Percentiles rank a stretch among this genome's conserved stretches.
These are phyloP conservation scores for Congeria kusceri DNA, from an alignment of 2,888 invertebrate species.

Conservation along the genomic window DNA sequence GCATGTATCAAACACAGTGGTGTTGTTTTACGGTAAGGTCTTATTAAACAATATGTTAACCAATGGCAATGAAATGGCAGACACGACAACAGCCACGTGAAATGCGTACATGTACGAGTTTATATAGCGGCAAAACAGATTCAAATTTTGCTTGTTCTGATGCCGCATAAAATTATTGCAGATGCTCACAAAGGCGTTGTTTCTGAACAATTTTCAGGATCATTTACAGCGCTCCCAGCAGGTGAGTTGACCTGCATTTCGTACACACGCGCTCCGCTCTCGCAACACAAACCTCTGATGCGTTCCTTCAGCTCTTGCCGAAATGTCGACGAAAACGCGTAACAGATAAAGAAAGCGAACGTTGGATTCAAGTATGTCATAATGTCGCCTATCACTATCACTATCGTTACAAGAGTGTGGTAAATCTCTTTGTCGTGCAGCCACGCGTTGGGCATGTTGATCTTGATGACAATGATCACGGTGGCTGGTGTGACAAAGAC, in stretches of 20 bases:
- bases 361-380: constrained; percentile 70
- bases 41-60: too few species aligned
- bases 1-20: too few species aligned
- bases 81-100: too few species aligned
- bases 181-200: constrained; percentile 56
- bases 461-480: constrained; percentile 59
- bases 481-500: constrained; percentile 71
- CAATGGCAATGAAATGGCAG: too few species aligned
- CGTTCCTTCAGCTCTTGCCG: constrained; percentile 55
- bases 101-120: too few species aligned
- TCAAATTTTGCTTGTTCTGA: background rate
- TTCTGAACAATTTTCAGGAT: constrained; percentile 64
- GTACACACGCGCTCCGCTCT: constrained; percentile 63
- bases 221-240: constrained; percentile 56
- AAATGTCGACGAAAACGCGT: constrained; percentile 68
- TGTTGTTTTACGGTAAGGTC: too few species aligned
- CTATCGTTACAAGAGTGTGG: constrained; percentile 51
- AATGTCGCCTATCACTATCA: constrained; percentile 49
- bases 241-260: constrained; percentile 68
- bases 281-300: constrained; percentile 43
- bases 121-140: background rate
- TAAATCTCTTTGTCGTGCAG: constrained; percentile 61
- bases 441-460: constrained; percentile 66
- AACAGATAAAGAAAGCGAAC: constrained; percentile 65
- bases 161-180: background rate